Percentiles rank a stretch among this genome's conserved stretches.
Evolutionary conservation across 2,797 vertebrate genomes (phyloP).

Genomic region (Nothura maculosa): DNA sequence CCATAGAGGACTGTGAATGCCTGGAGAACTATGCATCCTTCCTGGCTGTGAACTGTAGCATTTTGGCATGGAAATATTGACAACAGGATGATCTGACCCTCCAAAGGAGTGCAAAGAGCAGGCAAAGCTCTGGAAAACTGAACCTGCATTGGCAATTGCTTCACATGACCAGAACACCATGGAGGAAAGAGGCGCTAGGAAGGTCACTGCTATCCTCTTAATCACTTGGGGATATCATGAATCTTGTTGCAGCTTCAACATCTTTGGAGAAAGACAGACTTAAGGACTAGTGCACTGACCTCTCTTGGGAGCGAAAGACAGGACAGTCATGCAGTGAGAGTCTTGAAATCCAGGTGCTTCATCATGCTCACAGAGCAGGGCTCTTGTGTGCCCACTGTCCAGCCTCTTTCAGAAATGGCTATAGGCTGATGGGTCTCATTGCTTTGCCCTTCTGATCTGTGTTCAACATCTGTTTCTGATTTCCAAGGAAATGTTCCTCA

Average conservation of each 20-base stretch:
- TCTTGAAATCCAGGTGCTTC: no score
- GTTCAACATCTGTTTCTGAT: background rate
- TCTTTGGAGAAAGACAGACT: background rate
- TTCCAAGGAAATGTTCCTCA: background rate
- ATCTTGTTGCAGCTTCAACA: background rate
- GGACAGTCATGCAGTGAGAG: no score
- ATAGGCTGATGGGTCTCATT: background rate
- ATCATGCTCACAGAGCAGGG: background rate
- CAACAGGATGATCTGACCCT: background rate
- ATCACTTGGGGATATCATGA: background rate
- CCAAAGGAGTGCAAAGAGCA: accelerated
- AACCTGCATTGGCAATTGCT: background rate
- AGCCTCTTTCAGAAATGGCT: background rate
- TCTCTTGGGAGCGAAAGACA: no score
- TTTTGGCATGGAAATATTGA: background rate
- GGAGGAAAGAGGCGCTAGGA: background rate
- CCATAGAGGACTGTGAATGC: background rate
- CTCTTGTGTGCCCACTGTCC: background rate
- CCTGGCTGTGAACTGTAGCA: background rate
- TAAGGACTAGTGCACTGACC: background rate
- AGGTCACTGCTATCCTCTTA: background rate
- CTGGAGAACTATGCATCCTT: background rate
- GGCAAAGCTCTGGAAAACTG: background rate
- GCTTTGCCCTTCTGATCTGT: background rate
- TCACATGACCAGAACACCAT: accelerated